Percentiles rank a stretch among this genome's conserved stretches.
phyloP scores from a whole-genome alignment of 2,888 invertebrate species.

The Melitaea athalia region DNA sequence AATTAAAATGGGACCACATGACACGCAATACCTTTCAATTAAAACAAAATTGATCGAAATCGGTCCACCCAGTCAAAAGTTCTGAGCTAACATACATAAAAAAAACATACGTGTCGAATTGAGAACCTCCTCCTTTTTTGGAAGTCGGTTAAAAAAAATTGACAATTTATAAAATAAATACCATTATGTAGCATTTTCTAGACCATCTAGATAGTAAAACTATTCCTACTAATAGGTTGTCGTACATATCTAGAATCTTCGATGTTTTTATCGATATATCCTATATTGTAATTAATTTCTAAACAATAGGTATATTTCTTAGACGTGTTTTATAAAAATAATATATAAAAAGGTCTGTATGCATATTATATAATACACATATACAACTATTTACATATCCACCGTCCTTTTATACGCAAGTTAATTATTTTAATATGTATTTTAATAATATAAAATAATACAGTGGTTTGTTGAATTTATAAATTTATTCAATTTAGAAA shows the following conservation, averaged over 20 bases:
- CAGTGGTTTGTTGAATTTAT: too few relatives aligned
- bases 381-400: not conserved
- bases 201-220: not conserved
- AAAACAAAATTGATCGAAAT: too few relatives aligned
- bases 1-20: too few relatives aligned
- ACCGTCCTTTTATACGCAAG: not conserved
- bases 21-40: too few relatives aligned
- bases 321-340: slow-evolving; percentile 54
- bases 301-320: slow-evolving; percentile 50
- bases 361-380: slow-evolving; percentile 23
- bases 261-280: slow-evolving; percentile 56
- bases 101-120: too few relatives aligned
- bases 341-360: slow-evolving; percentile 47
- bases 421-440: too few relatives aligned
- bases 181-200: not conserved
- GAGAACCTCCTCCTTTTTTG: too few relatives aligned
- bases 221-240: not conserved
- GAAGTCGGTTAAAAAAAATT: too few relatives aligned
- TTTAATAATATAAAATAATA: too few relatives aligned
- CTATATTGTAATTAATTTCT: slow-evolving; percentile 54
- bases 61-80: too few relatives aligned
- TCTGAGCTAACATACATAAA: too few relatives aligned
- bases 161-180: not conserved
- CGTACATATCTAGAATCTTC: slow-evolving; percentile 40
- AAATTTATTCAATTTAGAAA: too few relatives aligned